Percentiles rank a stretch among this genome's conserved stretches.
These are phyloP conservation scores for Hyposoter didymator DNA, from an alignment of 2,888 invertebrate species.

Conservation along the genomic window DNA sequence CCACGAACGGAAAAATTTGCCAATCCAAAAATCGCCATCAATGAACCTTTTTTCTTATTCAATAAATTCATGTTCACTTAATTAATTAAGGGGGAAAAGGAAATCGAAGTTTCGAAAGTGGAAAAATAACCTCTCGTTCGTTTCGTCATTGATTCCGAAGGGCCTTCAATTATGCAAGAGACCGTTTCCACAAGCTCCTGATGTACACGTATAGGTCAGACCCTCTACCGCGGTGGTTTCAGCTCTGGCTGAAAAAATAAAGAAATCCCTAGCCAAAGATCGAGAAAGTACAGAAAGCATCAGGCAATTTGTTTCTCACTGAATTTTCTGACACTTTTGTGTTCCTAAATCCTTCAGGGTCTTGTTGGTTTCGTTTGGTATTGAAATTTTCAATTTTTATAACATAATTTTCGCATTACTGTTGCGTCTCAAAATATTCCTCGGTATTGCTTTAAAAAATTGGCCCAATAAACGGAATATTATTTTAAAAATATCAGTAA, in stretches of 20 bases:
- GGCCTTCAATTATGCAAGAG: not conserved
- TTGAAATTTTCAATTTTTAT: not conserved
- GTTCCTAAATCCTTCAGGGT: no score
- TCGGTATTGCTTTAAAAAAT: not conserved
- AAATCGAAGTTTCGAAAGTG: not conserved
- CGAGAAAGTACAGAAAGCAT: not conserved
- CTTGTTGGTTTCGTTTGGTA: not conserved
- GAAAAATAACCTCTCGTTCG: not conserved
- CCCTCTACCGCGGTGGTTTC: not conserved
- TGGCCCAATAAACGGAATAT: not conserved
- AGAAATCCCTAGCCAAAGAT: not conserved
- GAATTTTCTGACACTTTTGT: not conserved
- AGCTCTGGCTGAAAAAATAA: not conserved
- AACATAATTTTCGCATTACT: not conserved
- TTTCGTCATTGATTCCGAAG: not conserved
- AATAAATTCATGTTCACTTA: not conserved
- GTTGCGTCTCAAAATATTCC: not conserved
- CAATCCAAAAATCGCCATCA: not conserved
- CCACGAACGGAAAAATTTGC: no score
- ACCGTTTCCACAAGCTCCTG: not conserved
- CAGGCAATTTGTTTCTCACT: not conserved
- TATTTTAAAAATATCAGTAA: not conserved
- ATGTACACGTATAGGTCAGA: not conserved
- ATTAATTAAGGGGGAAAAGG: not conserved
- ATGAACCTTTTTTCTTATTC: not conserved